Percentiles rank a stretch among this genome's conserved stretches.
phyloP scores from a whole-genome alignment of 1,140 invertebrate species.

The Grapholita molesta region DNA sequence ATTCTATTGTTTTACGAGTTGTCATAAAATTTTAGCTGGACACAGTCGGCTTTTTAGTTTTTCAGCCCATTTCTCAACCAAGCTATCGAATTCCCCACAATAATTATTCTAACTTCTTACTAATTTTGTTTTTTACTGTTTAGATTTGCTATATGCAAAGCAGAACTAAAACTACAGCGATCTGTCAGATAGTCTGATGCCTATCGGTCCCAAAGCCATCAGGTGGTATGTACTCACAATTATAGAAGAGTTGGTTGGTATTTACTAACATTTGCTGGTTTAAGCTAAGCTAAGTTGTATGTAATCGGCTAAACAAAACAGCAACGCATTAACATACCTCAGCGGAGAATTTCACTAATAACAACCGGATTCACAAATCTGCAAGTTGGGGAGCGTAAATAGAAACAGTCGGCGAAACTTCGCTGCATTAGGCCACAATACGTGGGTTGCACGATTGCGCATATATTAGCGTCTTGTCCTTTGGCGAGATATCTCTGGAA shows the following conservation, averaged over 20 bases:
- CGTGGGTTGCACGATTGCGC: constrained; percentile 64
- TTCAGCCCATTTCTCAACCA: too few species aligned
- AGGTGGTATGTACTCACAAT: too few species aligned
- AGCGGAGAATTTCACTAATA: constrained; percentile 15
- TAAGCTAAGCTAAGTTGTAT: background rate
- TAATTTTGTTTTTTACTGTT: too few species aligned
- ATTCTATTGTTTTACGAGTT: too few species aligned
- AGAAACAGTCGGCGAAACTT: constrained; percentile 53
- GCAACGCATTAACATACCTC: constrained; percentile 9
- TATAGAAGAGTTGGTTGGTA: background rate
- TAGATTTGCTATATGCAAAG: too few species aligned
- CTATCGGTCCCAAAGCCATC: too few species aligned
- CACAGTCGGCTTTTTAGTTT: too few species aligned
- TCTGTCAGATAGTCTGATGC: too few species aligned
- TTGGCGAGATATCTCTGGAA: constrained; percentile 68
- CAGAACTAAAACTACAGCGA: too few species aligned
- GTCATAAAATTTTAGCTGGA: too few species aligned
- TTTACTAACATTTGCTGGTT: background rate
- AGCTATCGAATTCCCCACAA: too few species aligned
- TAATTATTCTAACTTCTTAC: too few species aligned
- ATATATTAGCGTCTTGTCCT: constrained; percentile 77
- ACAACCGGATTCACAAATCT: constrained; percentile 32
- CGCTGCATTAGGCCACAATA: constrained; percentile 69
- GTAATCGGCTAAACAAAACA: background rate
- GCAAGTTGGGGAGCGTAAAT: constrained; percentile 57